These are phyloP conservation scores for Trissonchulus latispiculum DNA, from an alignment of 2,888 invertebrate species.

Conservation along the genomic window DNA sequence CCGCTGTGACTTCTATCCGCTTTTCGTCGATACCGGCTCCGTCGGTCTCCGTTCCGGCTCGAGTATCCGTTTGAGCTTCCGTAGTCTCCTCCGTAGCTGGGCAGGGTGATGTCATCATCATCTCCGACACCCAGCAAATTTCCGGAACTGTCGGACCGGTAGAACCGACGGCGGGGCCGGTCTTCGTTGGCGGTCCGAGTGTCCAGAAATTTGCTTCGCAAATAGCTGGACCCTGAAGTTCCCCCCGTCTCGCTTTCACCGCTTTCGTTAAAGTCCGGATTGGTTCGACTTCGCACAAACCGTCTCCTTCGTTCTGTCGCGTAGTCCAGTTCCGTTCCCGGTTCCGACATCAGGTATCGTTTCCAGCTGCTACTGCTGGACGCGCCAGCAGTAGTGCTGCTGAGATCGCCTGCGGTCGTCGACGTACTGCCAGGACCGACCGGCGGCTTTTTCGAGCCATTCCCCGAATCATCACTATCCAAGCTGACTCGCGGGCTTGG, in stretches of 20 bases:
- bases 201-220: background rate
- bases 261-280: slow-evolving; percentile 33
- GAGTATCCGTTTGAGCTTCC: background rate
- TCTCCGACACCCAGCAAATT: background rate
- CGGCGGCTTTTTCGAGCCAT: background rate
- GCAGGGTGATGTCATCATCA: background rate
- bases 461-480: background rate
- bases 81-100: background rate
- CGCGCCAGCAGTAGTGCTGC: background rate
- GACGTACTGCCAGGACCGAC: background rate
- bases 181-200: background rate
- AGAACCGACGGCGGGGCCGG: background rate
- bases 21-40: slow-evolving; percentile 20
- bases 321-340: background rate
- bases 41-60: background rate
- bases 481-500: background rate
- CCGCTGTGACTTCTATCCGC: slow-evolving; percentile 20
- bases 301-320: slow-evolving; percentile 55
- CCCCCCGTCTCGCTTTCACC: background rate
- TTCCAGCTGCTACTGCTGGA: slow-evolving; percentile 19
- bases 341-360: slow-evolving; percentile 21
- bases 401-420: background rate
- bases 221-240: background rate
- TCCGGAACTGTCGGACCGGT: slow-evolving; percentile 7
- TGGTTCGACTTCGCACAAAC: slow-evolving; percentile 70